phyloP scores from a whole-genome alignment of 1,140 invertebrate species.

The Drosophila bifasciata region DNA sequence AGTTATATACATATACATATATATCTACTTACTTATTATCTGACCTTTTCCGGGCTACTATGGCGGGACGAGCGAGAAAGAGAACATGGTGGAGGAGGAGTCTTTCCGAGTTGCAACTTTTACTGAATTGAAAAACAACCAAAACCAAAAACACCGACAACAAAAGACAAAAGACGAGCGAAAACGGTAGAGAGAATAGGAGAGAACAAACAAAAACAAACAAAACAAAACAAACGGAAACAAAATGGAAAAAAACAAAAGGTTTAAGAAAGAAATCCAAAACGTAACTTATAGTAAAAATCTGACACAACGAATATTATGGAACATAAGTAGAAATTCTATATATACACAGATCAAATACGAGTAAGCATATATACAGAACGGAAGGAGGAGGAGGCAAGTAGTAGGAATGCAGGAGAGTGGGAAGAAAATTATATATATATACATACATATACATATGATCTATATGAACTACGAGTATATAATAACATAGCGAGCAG shows the following conservation, averaged over 20 bases:
- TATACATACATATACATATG: constrained; percentile 49
- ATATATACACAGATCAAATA: constrained; percentile 79
- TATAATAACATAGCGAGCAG: constrained; percentile 74
- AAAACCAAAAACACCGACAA: constrained; percentile 19
- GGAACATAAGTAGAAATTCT: constrained; percentile 84
- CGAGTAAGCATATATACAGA: constrained; percentile 78
- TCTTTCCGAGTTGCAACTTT: constrained; percentile 65
- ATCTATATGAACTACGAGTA: constrained; percentile 61
- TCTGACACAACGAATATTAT: constrained; percentile 84
- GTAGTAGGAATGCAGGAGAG: constrained; percentile 1
- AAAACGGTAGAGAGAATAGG: constrained; percentile 11
- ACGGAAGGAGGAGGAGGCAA: constrained; percentile 11
- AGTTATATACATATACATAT: constrained; percentile 47
- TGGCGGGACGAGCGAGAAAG: constrained; percentile 38
- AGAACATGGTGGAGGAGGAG: constrained; percentile 9
- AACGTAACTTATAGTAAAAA: constrained; percentile 84
- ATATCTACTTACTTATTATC: constrained; percentile 58
- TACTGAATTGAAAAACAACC: constrained; percentile 52
- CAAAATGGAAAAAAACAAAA: constrained; percentile 57
- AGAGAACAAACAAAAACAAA: constrained; percentile 13
- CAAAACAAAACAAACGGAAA: constrained; percentile 14
- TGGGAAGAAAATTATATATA: constrained; percentile 61
- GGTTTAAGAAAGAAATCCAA: constrained; percentile 79
- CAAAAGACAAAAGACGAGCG: neutral
- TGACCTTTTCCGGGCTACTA: constrained; percentile 54